Conservation (phyloP, 35 echinoderm and acorn worm species). For the Acanthaster planci region DNA sequence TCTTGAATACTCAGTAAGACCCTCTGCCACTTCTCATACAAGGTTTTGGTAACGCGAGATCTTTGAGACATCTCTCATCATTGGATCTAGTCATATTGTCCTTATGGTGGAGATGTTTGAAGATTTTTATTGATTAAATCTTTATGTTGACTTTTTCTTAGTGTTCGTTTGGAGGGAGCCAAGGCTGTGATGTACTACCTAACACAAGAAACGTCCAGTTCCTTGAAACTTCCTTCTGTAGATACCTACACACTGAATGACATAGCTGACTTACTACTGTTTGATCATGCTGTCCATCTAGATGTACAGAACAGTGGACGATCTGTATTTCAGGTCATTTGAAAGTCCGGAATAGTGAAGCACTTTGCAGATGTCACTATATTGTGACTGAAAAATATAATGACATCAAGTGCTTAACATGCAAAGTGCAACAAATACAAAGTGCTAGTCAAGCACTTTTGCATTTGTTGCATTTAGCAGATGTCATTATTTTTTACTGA, state of each 20-base stretch:
- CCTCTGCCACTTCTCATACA: no score
- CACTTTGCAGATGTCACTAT: no score
- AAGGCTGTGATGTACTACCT: slow-evolving; percentile 58
- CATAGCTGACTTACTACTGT: slow-evolving; percentile 55
- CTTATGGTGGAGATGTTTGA: background rate
- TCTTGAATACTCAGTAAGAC: no score
- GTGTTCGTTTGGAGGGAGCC: slow-evolving; percentile 53
- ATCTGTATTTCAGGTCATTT: slow-evolving; percentile 89
- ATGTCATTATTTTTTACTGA: no score
- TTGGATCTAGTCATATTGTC: background rate
- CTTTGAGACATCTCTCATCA: no score
- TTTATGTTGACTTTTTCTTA: slow-evolving; percentile 25
- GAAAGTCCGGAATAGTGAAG: no score
- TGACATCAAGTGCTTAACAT: no score
- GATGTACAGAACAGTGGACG: slow-evolving; percentile 52
- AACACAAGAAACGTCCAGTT: slow-evolving; percentile 43
- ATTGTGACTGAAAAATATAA: no score
- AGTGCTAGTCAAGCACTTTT: no score
- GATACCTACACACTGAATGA: slow-evolving; percentile 46
- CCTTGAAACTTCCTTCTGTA: slow-evolving; percentile 47
- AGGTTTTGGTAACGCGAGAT: no score
- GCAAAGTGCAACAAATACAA: no score
- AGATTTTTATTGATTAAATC: background rate
- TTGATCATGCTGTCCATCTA: slow-evolving; percentile 54
- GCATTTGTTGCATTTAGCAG: no score